phyloP scores from a whole-genome alignment of 1,140 invertebrate species.

The Tetramorium alpestre region DNA sequence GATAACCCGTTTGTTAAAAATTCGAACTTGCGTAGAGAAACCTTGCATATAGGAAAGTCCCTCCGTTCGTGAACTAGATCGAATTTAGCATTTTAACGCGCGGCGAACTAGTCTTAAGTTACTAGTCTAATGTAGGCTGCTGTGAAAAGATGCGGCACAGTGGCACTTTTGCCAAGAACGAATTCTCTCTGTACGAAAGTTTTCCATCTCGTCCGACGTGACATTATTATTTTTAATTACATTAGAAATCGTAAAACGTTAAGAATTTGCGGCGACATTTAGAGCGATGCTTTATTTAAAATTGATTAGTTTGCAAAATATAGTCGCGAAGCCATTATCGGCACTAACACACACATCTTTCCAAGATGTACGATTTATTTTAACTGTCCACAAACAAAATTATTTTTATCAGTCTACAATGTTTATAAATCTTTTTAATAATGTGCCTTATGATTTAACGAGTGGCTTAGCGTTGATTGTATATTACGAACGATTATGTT shows the following conservation, averaged over 20 bases:
- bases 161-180: slow-evolving; percentile 19
- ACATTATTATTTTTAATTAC: slow-evolving; percentile 9
- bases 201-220: neutral
- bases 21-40: slow-evolving; percentile 50
- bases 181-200: neutral
- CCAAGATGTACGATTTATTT: neutral
- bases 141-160: neutral
- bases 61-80: slow-evolving; percentile 33
- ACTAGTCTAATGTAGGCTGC: neutral
- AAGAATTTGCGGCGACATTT: neutral
- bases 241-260: neutral
- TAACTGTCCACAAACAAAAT: neutral
- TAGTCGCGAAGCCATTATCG: neutral
- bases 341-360: neutral
- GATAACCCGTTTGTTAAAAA: slow-evolving; percentile 66
- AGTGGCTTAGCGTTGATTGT: slow-evolving; percentile 1
- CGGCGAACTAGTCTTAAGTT: slow-evolving; percentile 5
- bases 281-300: neutral
- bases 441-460: neutral
- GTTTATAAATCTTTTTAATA: neutral
- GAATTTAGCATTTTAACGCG: slow-evolving; percentile 45
- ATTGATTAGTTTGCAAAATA: neutral
- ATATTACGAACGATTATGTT: slow-evolving; percentile 1
- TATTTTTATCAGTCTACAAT: neutral
- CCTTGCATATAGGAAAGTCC: slow-evolving; percentile 39